Percentiles rank a stretch among this genome's conserved stretches.
Evolutionary conservation across 2,797 vertebrate genomes (phyloP).

Genomic region (Oreochromis grahami): DNA sequence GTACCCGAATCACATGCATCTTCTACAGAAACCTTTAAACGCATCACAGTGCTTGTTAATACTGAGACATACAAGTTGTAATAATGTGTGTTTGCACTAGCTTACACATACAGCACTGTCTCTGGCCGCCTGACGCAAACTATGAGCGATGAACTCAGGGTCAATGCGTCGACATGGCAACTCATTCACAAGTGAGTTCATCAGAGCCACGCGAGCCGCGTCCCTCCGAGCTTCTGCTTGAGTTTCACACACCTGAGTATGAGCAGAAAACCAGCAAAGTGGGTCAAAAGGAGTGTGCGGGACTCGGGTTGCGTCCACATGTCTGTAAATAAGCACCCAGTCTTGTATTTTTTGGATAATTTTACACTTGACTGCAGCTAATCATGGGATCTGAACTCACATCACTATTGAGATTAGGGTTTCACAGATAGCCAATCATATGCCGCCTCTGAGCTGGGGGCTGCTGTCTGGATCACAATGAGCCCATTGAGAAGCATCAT

Average conservation of each 20-base stretch:
- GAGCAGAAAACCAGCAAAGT: not conserved
- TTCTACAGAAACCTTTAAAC: conserved; percentile 77
- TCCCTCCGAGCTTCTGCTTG: conserved; percentile 89
- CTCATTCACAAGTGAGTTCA: conserved; percentile 92
- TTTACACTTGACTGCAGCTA: conserved; percentile 43
- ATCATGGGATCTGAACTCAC: conserved; percentile 56
- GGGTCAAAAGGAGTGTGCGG: not conserved
- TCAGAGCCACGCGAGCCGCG: conserved; percentile 87
- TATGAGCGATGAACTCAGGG: conserved; percentile 84
- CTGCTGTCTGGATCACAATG: conserved; percentile 39
- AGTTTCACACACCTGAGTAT: conserved; percentile 80
- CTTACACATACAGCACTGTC: conserved; percentile 80
- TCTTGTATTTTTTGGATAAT: not conserved
- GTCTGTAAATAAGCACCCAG: not conserved
- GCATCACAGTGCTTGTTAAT: conserved; percentile 15
- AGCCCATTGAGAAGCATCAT: conserved; percentile 34
- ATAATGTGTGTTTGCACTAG: not conserved
- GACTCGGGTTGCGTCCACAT: not conserved
- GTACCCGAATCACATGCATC: conserved; percentile 85
- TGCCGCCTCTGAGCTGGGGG: conserved; percentile 37
- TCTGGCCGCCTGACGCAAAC: conserved; percentile 80
- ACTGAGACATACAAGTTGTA: not conserved
- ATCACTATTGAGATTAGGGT: conserved; percentile 46
- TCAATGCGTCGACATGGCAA: conserved; percentile 84
- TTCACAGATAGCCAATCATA: conserved; percentile 53